A percentile compares a stretch with the other conserved stretches of the same genome.
Evolutionary conservation across 1,140 invertebrate genomes (phyloP).

Genomic region (Rhopalosiphum padi): DNA sequence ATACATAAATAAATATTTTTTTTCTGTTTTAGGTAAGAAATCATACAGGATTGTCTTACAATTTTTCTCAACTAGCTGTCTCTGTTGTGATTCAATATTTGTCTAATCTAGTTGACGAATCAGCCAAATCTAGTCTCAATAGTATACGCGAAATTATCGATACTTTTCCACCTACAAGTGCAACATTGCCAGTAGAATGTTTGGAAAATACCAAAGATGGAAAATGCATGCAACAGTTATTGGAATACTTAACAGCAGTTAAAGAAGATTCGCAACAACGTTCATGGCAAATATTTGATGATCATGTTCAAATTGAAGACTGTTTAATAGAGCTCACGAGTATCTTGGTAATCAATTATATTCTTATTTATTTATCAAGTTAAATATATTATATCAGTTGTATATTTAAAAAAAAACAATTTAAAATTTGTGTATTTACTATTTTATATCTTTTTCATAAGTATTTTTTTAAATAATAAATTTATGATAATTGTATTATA

Average conservation of each 20-base stretch:
- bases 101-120: constrained; percentile 59
- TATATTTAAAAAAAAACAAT: not conserved
- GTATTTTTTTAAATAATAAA: not conserved
- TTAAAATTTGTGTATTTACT: not conserved
- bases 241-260: constrained; percentile 81
- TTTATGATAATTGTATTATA: not conserved
- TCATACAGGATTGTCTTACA: constrained; percentile 85
- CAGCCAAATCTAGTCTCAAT: constrained; percentile 44
- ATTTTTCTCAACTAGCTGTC: constrained; percentile 84
- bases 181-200: constrained; percentile 66
- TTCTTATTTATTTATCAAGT: not conserved
- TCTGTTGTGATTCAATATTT: constrained; percentile 73
- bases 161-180: constrained; percentile 36
- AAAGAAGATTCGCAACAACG: constrained; percentile 93
- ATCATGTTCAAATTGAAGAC: constrained; percentile 83
- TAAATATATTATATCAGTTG: not conserved
- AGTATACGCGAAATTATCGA: constrained; percentile 58
- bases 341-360: constrained; percentile 74
- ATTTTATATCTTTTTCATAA: not conserved
- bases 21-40: constrained; percentile 69
- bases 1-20: not conserved
- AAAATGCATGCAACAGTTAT: constrained; percentile 78
- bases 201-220: constrained; percentile 79
- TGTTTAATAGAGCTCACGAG: constrained; percentile 85
- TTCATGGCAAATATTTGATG: constrained; percentile 92